Evolutionary conservation across 2,113 vertebrate species (phyloP).

Genomic region (Lamprotornis superbus): DNA sequence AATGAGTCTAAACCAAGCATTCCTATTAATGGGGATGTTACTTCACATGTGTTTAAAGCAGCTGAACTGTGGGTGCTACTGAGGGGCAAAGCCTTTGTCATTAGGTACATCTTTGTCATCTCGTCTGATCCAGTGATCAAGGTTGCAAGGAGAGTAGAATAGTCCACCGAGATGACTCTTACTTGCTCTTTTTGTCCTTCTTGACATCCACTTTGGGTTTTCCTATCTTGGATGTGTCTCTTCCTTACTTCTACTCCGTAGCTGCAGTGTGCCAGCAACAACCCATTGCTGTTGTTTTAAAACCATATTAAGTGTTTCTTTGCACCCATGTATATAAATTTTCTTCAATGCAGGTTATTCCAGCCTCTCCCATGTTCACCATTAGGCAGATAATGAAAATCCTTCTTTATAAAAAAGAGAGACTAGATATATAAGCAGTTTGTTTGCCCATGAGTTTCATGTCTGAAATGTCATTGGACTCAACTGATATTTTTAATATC

Average conservation of each 20-base stretch:
- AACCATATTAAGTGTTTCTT: not conserved
- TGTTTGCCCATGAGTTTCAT: not conserved
- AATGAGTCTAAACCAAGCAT: not conserved
- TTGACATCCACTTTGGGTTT: not conserved
- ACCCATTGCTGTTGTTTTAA: not conserved
- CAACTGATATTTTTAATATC: not conserved
- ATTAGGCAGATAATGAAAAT: not conserved
- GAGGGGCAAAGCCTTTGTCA: not conserved
- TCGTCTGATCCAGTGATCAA: not conserved
- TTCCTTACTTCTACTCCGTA: not conserved
- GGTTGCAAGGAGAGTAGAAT: not conserved
- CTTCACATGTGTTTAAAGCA: not conserved
- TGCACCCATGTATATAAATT: fast-evolving
- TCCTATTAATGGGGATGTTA: not conserved
- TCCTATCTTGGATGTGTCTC: not conserved
- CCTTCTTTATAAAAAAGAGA: not conserved
- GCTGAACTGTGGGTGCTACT: not conserved
- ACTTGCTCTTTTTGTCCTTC: not conserved
- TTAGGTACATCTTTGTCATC: not conserved
- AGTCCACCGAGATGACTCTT: not conserved
- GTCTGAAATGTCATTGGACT: not conserved
- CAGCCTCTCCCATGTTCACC: not conserved
- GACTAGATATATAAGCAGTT: not conserved
- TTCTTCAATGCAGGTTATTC: not conserved
- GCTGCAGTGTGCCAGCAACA: not conserved